A percentile compares a stretch with the other conserved stretches of the same genome.
Conservation (phyloP, 1,140 invertebrate genomes). For the Macrobrachium rosenbergii region DNA sequence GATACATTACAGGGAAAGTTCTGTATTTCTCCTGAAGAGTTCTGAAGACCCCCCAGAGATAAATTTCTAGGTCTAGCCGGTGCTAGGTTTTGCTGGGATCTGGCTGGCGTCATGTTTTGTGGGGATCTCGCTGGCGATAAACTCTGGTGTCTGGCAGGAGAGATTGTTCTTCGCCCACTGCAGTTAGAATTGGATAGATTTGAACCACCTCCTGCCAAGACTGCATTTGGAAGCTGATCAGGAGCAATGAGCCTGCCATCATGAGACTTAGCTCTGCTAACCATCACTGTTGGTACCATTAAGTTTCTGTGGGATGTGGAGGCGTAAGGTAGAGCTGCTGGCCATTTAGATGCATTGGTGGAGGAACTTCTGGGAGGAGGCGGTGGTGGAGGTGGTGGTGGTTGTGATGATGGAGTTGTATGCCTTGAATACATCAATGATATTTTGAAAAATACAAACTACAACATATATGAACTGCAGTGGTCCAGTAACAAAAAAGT, state of each 20-base stretch:
- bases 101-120: background rate
- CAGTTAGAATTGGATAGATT: too few relatives aligned
- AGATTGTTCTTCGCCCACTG: too few relatives aligned
- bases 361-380: conserved; percentile 25
- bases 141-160: too few relatives aligned
- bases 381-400: conserved; percentile 28
- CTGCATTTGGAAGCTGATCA: too few relatives aligned
- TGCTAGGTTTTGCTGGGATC: background rate
- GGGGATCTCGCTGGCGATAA: too few relatives aligned
- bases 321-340: background rate
- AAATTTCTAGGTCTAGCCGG: background rate
- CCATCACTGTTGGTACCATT: background rate
- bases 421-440: background rate
- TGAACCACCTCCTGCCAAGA: too few relatives aligned
- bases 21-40: too few relatives aligned
- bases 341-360: background rate
- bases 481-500: too few relatives aligned
- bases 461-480: too few relatives aligned
- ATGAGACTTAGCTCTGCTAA: background rate
- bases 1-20: too few relatives aligned
- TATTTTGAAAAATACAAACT: background rate
- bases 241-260: too few relatives aligned
- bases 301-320: background rate
- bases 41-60: too few relatives aligned
- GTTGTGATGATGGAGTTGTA: conserved; percentile 26